Conservation (phyloP, 2,113 vertebrate species). For the Pterophyllum scalare region DNA sequence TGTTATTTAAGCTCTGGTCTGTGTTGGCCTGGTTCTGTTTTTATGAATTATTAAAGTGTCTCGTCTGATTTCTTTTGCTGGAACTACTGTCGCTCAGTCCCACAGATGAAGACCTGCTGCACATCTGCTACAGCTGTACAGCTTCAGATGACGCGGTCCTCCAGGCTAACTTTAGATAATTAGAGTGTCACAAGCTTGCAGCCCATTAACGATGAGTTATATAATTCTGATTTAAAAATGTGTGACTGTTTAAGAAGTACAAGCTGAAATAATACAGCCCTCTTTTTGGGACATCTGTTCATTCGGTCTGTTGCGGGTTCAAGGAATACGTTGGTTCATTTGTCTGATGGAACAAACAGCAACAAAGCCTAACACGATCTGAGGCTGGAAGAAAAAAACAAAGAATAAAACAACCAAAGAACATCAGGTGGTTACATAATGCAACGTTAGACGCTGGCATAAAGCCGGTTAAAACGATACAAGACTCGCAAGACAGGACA, state of each 20-base stretch:
- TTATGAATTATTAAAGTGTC: no score
- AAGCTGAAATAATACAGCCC: neutral
- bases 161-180: neutral
- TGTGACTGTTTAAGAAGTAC: neutral
- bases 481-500: no score
- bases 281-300: neutral
- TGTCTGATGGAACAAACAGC: neutral
- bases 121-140: neutral
- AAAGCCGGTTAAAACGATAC: no score
- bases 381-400: neutral
- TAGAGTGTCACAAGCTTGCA: neutral
- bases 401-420: no score
- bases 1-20: neutral
- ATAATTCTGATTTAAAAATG: neutral
- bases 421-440: no score
- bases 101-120: neutral
- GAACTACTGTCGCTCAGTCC: neutral
- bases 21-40: no score
- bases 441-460: no score
- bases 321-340: neutral
- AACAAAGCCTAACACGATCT: neutral
- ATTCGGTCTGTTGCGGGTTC: neutral
- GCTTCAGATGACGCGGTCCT: rapidly evolving
- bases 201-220: neutral
- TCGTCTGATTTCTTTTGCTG: neutral